Evolutionary conservation across 2,888 invertebrate species (phyloP).

Genomic region (Eristalinus aeneus): DNA sequence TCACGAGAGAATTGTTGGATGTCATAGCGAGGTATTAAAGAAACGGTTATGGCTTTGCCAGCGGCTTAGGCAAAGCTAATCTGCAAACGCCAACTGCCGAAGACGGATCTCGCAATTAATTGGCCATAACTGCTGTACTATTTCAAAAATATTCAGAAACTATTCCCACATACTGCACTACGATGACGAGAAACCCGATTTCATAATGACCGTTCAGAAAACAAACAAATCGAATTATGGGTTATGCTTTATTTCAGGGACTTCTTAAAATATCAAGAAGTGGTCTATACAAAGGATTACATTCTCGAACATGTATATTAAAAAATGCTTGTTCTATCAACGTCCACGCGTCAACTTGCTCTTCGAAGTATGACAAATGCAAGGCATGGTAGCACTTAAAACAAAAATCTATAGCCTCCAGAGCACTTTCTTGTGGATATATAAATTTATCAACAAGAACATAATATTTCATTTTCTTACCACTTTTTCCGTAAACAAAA

Average conservation of each 20-base stretch:
- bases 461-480: slow-evolving; percentile 1
- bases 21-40: too few species aligned
- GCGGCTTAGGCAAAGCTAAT: too few species aligned
- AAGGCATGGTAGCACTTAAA: slow-evolving; percentile 28
- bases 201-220: too few species aligned
- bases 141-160: too few species aligned
- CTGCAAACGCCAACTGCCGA: too few species aligned
- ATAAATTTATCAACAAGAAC: slow-evolving; percentile 1
- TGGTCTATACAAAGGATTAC: background rate
- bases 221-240: too few species aligned
- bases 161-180: too few species aligned
- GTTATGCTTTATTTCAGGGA: background rate
- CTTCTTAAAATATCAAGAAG: slow-evolving; percentile 23
- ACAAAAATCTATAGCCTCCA: slow-evolving; percentile 42
- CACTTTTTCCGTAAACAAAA: slow-evolving; percentile 1
- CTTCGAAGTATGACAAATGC: background rate
- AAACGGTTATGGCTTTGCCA: too few species aligned
- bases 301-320: background rate
- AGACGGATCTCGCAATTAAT: too few species aligned
- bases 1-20: too few species aligned
- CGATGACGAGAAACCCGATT: too few species aligned
- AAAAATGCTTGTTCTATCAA: slow-evolving; percentile 15
- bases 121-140: too few species aligned
- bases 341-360: background rate
- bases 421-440: background rate